A percentile compares a stretch with the other conserved stretches of the same genome.
phyloP scores from a whole-genome alignment of 2,888 invertebrate species.

The Protonemura montana region DNA sequence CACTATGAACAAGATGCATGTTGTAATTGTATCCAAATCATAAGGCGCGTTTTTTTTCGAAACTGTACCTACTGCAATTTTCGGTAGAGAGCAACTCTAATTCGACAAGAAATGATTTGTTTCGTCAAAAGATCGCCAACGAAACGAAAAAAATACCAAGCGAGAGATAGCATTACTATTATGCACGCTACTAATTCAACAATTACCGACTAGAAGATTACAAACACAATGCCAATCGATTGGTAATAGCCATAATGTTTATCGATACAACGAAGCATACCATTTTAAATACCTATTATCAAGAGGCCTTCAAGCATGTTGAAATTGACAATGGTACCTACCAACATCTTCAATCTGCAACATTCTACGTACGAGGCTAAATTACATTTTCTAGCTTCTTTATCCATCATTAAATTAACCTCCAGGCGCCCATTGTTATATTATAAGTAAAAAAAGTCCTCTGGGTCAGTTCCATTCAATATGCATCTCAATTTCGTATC shows the following conservation, averaged over 20 bases:
- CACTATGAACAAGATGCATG: too few species aligned
- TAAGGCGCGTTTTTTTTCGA: not conserved
- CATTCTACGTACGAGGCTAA: not conserved
- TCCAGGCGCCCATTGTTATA: not conserved
- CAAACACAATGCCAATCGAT: not conserved
- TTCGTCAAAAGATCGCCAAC: not conserved
- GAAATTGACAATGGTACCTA: not conserved
- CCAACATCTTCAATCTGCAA: not conserved
- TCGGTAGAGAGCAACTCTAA: slow-evolving; percentile 12
- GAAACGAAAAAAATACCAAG: not conserved
- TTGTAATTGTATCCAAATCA: not conserved
- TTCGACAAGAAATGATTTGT: slow-evolving; percentile 5
- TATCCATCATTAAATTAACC: not conserved
- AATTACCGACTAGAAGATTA: not conserved
- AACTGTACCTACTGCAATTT: not conserved
- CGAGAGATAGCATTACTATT: not conserved
- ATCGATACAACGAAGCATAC: not conserved
- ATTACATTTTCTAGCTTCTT: not conserved
- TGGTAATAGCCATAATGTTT: not conserved
- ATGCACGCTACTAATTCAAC: not conserved
- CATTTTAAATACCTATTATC: not conserved
- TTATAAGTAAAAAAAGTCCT: not conserved
- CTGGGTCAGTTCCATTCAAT: not conserved
- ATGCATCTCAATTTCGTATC: not conserved
- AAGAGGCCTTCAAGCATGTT: not conserved